phyloP scores from a whole-genome alignment of 1,140 invertebrate genomes.

The Asbolus verrucosus region DNA sequence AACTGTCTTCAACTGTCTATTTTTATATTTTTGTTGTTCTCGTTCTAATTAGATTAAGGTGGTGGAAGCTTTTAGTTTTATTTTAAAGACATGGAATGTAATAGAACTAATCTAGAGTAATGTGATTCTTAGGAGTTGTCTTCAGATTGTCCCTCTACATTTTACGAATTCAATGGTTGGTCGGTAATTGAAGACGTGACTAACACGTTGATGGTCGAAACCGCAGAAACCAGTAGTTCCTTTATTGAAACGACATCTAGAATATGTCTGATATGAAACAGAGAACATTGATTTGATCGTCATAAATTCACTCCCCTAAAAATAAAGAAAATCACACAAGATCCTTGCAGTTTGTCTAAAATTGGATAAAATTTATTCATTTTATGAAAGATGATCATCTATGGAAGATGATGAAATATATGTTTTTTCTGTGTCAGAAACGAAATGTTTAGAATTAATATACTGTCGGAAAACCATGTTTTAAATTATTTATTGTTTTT shows the following conservation, averaged over 20 bases:
- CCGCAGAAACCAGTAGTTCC: slow-evolving; percentile 22
- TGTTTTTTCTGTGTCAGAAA: slow-evolving; percentile 11
- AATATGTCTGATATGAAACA: slow-evolving; percentile 39
- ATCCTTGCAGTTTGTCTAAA: slow-evolving; percentile 32
- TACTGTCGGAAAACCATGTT: background rate
- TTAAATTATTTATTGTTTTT: slow-evolving; percentile 4
- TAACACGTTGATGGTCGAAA: slow-evolving; percentile 29
- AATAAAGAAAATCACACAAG: slow-evolving; percentile 32
- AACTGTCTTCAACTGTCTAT: too few relatives aligned
- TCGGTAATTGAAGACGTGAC: slow-evolving; percentile 39
- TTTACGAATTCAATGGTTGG: slow-evolving; percentile 34
- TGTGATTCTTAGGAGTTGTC: slow-evolving; percentile 3
- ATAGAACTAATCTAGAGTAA: slow-evolving; percentile 5
- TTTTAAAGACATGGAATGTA: slow-evolving; percentile 5
- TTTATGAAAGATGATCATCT: slow-evolving; percentile 12
- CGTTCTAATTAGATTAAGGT: background rate
- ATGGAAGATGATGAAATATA: too few relatives aligned
- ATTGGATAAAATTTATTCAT: slow-evolving; percentile 19
- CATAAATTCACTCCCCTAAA: slow-evolving; percentile 25
- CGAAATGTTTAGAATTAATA: slow-evolving; percentile 1
- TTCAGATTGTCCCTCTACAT: slow-evolving; percentile 12
- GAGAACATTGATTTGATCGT: slow-evolving; percentile 36
- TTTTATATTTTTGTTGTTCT: too few relatives aligned
- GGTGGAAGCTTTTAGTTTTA: background rate
- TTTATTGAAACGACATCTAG: slow-evolving; percentile 31